Evolutionary conservation across 2,797 vertebrate genomes (phyloP).

Genomic region (Anabas testudineus): DNA sequence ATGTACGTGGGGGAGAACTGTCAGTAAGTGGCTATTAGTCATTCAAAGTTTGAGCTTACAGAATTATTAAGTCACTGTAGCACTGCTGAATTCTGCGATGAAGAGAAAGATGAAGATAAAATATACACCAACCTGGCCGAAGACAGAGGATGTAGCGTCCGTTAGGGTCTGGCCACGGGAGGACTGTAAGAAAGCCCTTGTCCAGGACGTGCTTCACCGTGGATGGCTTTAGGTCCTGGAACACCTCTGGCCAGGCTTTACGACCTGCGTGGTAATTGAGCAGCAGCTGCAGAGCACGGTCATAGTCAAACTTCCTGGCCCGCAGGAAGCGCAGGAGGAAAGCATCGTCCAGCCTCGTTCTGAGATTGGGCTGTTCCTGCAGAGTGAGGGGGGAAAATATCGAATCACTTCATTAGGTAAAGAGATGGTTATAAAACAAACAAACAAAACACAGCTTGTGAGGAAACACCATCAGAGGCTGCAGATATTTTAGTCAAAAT

Average conservation of each 20-base stretch:
- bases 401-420: background rate
- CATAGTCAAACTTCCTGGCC: constrained; percentile 98
- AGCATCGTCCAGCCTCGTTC: constrained; percentile 92
- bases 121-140: constrained; percentile 93
- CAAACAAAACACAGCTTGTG: background rate
- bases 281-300: constrained; percentile 94
- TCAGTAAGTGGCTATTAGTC: constrained; percentile 8
- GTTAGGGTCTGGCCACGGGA: constrained; percentile 89
- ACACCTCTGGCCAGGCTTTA: constrained; percentile 96
- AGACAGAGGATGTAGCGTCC: constrained; percentile 94
- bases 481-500: too few species aligned
- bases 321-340: constrained; percentile 97
- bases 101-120: constrained; percentile 7
- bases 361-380: constrained; percentile 92
- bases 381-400: background rate
- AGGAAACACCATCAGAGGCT: background rate
- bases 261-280: constrained; percentile 95
- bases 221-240: constrained; percentile 92
- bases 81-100: background rate
- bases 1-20: too few species aligned
- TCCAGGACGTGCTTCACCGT: constrained; percentile 93
- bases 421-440: background rate
- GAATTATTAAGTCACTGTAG: background rate
- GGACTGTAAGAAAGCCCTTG: constrained; percentile 95
- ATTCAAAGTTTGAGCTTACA: background rate